Evolutionary conservation across 1,140 invertebrate species (phyloP).

Genomic region (Drosophila pachea): DNA sequence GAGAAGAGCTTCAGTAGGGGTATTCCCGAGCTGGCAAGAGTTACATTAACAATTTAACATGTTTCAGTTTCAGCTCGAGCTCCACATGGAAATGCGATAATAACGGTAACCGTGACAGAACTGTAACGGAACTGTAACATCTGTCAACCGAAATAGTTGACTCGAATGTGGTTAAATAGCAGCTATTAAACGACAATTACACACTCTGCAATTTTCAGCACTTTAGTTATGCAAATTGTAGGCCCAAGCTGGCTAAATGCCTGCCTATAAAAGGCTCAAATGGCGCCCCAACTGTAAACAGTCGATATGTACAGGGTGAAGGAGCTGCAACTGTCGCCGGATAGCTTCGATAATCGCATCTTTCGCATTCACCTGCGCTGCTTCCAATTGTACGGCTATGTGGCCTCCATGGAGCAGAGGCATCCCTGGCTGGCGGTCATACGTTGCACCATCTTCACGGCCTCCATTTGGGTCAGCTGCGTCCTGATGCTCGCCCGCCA

Average conservation of each 20-base stretch:
- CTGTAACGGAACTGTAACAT: constrained; percentile 47
- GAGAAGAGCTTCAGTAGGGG: no score
- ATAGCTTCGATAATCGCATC: constrained; percentile 45
- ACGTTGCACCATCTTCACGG: constrained; percentile 63
- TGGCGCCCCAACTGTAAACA: not conserved
- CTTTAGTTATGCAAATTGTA: constrained; percentile 36
- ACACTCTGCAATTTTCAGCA: constrained; percentile 44
- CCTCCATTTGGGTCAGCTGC: constrained; percentile 62
- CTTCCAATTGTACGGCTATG: constrained; percentile 64
- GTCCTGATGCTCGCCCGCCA: constrained; percentile 44
- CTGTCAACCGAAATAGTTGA: constrained; percentile 37
- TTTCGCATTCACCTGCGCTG: constrained; percentile 47
- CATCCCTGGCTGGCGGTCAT: constrained; percentile 38
- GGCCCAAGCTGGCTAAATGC: not conserved
- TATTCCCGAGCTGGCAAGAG: not conserved
- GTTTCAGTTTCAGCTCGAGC: not conserved
- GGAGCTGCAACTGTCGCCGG: constrained; percentile 43
- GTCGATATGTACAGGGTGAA: constrained; percentile 51
- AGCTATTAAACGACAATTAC: constrained; percentile 59
- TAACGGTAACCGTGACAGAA: constrained; percentile 23
- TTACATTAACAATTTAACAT: not conserved
- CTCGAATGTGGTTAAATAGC: constrained; percentile 13
- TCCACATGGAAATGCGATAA: constrained; percentile 6
- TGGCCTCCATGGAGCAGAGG: constrained; percentile 46
- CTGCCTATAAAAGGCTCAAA: constrained; percentile 44